phyloP scores from a whole-genome alignment of 2,797 vertebrate genomes.

The Spinus olivaceus region DNA sequence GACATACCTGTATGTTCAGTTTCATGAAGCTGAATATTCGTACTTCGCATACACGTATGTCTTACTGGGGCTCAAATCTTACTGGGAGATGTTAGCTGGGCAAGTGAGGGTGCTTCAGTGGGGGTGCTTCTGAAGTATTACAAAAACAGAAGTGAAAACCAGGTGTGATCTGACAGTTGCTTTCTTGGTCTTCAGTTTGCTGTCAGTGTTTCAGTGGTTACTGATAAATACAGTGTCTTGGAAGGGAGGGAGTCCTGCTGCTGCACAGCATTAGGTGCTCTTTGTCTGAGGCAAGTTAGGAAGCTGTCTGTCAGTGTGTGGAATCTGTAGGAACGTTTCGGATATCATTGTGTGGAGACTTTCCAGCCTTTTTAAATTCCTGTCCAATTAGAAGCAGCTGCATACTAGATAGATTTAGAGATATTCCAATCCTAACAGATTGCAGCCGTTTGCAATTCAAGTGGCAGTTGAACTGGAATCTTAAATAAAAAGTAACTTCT shows the following conservation, averaged over 20 bases:
- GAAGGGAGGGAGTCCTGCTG: not conserved
- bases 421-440: not conserved
- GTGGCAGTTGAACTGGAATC: not conserved
- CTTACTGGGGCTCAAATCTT: too few species aligned
- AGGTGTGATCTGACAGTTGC: not conserved
- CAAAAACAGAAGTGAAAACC: not conserved
- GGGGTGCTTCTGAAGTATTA: not conserved
- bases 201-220: not conserved
- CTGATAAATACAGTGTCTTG: not conserved
- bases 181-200: not conserved
- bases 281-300: not conserved
- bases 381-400: not conserved
- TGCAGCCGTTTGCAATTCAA: not conserved
- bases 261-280: not conserved
- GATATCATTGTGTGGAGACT: not conserved
- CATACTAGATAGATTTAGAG: not conserved
- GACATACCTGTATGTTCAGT: not conserved
- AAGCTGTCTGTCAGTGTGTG: not conserved
- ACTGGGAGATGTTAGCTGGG: not conserved
- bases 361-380: not conserved
- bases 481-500: not conserved
- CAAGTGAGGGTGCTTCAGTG: not conserved
- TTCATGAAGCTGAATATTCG: not conserved
- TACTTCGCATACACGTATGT: too few species aligned
- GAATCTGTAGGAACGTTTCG: not conserved